Evolutionary conservation across 2,888 invertebrate species (phyloP).

Genomic region (Arctia plantaginis): DNA sequence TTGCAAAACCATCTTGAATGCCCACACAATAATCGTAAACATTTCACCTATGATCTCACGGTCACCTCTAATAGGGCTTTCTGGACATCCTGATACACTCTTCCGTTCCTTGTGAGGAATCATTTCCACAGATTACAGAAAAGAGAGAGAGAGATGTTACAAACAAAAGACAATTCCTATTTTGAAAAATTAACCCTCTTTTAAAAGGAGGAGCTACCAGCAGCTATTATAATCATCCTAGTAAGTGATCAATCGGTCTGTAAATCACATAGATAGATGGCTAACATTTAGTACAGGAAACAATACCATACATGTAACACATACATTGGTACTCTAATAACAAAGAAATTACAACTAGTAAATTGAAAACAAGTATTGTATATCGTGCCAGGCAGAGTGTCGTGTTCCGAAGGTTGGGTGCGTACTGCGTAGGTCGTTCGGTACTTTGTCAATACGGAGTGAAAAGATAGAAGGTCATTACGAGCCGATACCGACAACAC

Average conservation of each 20-base stretch:
- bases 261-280: constrained; percentile 3
- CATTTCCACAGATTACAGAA: no score
- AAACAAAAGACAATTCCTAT: neutral
- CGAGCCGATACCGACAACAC: neutral
- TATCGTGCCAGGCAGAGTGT: constrained; percentile 44
- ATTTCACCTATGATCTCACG: no score
- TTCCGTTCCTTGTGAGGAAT: no score
- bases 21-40: no score
- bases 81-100: no score
- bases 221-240: neutral
- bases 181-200: neutral
- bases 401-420: constrained; percentile 46
- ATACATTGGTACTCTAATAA: constrained; percentile 50
- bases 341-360: constrained; percentile 32
- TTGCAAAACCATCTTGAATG: no score
- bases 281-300: neutral
- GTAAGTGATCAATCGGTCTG: constrained; percentile 6
- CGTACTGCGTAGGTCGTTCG: constrained; percentile 43
- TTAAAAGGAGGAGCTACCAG: neutral
- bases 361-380: constrained; percentile 50
- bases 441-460: constrained; percentile 32
- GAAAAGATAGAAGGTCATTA: constrained; percentile 26
- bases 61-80: no score
- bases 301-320: constrained; percentile 4
- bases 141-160: neutral